Base-by-base conservation (phyloP, 2,888 invertebrate genomes). In the Orthosia gothica region DNA sequence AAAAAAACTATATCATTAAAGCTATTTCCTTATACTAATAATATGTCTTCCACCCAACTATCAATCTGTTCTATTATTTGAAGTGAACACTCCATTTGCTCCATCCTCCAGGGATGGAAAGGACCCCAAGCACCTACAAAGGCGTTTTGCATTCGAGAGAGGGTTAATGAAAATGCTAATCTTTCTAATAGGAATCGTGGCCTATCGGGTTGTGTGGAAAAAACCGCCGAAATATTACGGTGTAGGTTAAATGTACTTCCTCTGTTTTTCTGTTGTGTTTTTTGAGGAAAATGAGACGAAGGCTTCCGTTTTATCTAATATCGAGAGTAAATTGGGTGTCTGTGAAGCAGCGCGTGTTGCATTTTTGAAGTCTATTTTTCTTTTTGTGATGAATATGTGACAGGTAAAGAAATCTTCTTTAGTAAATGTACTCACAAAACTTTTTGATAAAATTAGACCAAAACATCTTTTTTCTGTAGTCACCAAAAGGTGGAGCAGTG, bases 161-260 rank as follows among this genome's bases (percentile, higher is more conserved):
- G 87, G 86, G 87, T 89, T 90, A 89, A 90, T 90, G 88, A 90
- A 90, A 90, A 90, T 90, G 90, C 89, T 89, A 90, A 90, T 90
- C 82, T 81, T 65, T 57, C 70, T 90, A 88, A 90, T 90, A 89
- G 88, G 70, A 87, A 87, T 85, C 90, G 89, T 90, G 90, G 87
- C 88, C 87, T 90, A 90, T 90, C 88, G 87, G 84, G 58, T 65
- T 70, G 71, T 69, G 77, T 69, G 23, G 49, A 71, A 82, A 84
- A 82, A 74, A 70, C 64, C 50, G 20, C 32, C 66, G 15, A 68
- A 82, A 84, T 81, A 81, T 73, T 54, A 68, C 49, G 55, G 50
- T 62, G 58, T 9, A 40, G 32, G 45, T 83, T n/a, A 64, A 79
- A 68, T 65, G 57, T 79, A 68, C 58, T 54, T 75, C 54, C 64